Percentiles rank a stretch among this genome's conserved stretches.
phyloP scores from a whole-genome alignment of 2,113 vertebrate species.

The Ochotona princeps region DNA sequence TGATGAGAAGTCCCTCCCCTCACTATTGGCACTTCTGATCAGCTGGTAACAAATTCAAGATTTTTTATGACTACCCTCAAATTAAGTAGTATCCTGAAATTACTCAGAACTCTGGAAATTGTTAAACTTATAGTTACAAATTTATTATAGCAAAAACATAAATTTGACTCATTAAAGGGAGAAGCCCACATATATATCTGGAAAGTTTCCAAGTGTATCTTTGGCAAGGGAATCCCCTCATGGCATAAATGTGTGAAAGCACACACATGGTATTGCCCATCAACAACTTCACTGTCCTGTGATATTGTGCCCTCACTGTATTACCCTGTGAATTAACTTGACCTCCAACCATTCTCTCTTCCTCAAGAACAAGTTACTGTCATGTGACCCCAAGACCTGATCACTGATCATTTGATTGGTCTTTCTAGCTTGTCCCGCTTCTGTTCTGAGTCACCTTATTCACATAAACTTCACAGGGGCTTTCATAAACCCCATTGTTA shows the following conservation, averaged over 20 bases:
- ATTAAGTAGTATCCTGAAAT: background rate
- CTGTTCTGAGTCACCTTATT: background rate
- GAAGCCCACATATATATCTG: background rate
- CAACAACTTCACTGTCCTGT: background rate
- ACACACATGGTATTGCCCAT: background rate
- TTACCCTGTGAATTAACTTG: background rate
- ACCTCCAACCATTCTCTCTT: fast-evolving
- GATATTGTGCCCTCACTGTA: background rate
- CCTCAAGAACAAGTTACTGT: background rate
- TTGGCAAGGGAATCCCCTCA: background rate
- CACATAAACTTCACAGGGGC: background rate
- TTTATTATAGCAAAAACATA: background rate
- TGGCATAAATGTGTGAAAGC: background rate
- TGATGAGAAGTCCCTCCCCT: background rate
- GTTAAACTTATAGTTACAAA: background rate
- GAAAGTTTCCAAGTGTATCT: background rate
- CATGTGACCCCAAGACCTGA: background rate
- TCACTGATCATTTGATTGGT: background rate
- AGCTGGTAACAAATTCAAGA: background rate
- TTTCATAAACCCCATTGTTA: background rate
- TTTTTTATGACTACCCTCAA: background rate
- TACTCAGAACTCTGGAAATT: background rate
- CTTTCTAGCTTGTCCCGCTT: background rate
- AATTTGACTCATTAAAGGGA: background rate
- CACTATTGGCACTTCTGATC: background rate